Conservation (phyloP, 92 coral and sea anemone genomes). For the Meandrina meandrites region DNA sequence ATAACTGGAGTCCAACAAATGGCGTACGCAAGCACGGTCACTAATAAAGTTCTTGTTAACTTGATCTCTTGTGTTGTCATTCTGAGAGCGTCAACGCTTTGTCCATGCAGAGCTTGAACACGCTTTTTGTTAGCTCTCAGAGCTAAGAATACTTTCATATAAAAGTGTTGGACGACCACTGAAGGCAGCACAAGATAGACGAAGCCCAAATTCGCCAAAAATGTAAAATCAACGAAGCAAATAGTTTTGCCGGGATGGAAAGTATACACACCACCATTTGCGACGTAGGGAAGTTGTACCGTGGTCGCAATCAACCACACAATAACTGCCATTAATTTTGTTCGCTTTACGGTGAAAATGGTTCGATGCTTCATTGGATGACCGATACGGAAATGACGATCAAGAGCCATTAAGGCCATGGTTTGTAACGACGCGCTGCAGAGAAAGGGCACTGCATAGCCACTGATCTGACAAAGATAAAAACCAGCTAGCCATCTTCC, state of each 20-base stretch:
- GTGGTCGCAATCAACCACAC: constrained; percentile 41
- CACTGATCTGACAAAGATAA: constrained; percentile 48
- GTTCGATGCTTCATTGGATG: constrained; percentile 27
- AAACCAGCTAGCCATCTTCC: constrained; percentile 26
- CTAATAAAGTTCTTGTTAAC: constrained; percentile 13
- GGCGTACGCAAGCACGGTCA: constrained; percentile 13
- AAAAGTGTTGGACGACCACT: not conserved
- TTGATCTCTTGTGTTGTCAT: constrained; percentile 15
- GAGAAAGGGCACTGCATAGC: constrained; percentile 36
- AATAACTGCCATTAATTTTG: constrained; percentile 24
- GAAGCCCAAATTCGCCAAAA: not conserved
- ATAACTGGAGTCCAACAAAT: constrained; percentile 23
- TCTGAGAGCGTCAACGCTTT: not conserved
- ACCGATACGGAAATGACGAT: constrained; percentile 50
- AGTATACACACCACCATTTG: constrained; percentile 21
- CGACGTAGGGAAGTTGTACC: constrained; percentile 34
- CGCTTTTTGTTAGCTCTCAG: not conserved
- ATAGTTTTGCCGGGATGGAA: constrained; percentile 44
- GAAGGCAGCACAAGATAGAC: not conserved
- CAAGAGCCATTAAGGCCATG: constrained; percentile 56
- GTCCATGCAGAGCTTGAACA: not conserved
- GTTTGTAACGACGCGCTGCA: constrained; percentile 59
- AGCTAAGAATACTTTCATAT: constrained; percentile 17
- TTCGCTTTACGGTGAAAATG: constrained; percentile 31
- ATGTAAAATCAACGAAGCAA: constrained; percentile 16